Conservation (phyloP, 2,797 vertebrate species). For the Periparus ater region DNA sequence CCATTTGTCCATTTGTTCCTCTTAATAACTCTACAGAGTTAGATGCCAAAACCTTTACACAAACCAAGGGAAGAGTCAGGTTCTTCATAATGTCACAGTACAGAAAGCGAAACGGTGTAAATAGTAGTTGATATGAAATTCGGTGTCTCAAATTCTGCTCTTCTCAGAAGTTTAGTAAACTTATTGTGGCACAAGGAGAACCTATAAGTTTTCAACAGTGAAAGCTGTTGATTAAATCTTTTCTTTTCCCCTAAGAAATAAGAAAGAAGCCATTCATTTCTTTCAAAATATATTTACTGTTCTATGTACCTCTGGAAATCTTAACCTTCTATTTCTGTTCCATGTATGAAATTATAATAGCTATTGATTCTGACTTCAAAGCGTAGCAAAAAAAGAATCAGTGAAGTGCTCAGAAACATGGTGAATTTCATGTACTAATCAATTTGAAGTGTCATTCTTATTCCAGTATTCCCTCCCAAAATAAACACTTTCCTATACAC, state of each 20-base stretch:
- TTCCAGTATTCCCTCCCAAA: background rate
- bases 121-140: background rate
- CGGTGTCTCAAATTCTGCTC: background rate
- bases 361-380: slow-evolving; percentile 14
- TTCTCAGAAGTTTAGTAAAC: background rate
- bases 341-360: background rate
- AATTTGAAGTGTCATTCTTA: background rate
- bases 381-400: background rate
- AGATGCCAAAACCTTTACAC: background rate
- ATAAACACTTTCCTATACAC: background rate
- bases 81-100: background rate
- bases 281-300: background rate
- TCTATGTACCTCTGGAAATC: background rate
- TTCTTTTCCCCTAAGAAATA: background rate
- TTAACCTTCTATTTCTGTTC: background rate
- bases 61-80: background rate
- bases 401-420: background rate
- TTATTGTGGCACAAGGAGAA: background rate
- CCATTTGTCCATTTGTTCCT: background rate
- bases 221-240: background rate
- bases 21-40: background rate
- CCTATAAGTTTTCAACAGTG: background rate
- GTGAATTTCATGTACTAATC: background rate
- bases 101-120: accelerated
- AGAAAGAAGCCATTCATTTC: background rate